These are phyloP conservation scores for Larimichthys crocea DNA, from an alignment of 2,113 vertebrate genomes.

Conservation along the genomic window DNA sequence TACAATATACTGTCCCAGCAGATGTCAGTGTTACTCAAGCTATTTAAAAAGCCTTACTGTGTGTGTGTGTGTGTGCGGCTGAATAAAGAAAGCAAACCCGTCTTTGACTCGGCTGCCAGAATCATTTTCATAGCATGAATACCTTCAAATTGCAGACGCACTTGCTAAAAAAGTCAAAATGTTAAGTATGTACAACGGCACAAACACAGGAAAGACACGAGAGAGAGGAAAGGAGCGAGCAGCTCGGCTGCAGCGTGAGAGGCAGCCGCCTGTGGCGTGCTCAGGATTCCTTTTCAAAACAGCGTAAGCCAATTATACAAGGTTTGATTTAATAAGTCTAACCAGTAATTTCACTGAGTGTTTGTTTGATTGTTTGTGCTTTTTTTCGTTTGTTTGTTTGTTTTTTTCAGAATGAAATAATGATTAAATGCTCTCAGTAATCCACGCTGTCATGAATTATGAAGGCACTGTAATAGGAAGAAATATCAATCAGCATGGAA, in stretches of 20 bases:
- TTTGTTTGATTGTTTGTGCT: conserved; percentile 35
- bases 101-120: not conserved
- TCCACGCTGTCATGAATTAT: conserved; percentile 43
- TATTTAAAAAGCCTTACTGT: conserved; percentile 50
- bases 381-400: not conserved
- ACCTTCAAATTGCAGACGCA: conserved; percentile 23
- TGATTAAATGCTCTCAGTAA: conserved; percentile 56
- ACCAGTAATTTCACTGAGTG: conserved; percentile 58
- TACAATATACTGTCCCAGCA: conserved; percentile 77
- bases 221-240: conserved; percentile 18
- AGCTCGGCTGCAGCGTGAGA: conserved; percentile 24
- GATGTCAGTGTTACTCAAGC: conserved; percentile 86
- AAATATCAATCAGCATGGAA: conserved; percentile 44
- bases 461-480: conserved; percentile 27
- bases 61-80: conserved; percentile 12
- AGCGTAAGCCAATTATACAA: conserved; percentile 62
- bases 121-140: not conserved
- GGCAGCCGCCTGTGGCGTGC: conserved; percentile 38
- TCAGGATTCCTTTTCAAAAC: conserved; percentile 51
- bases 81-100: not conserved
- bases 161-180: conserved; percentile 16
- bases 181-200: conserved; percentile 19
- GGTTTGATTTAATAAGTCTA: conserved; percentile 65
- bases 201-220: conserved; percentile 15
- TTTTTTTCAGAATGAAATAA: conserved; percentile 28